Evolutionary conservation across 2,113 vertebrate genomes (phyloP), one percentile per base, ranked within the genome.

Genomic region (Neoarius graeffei): DNA sequence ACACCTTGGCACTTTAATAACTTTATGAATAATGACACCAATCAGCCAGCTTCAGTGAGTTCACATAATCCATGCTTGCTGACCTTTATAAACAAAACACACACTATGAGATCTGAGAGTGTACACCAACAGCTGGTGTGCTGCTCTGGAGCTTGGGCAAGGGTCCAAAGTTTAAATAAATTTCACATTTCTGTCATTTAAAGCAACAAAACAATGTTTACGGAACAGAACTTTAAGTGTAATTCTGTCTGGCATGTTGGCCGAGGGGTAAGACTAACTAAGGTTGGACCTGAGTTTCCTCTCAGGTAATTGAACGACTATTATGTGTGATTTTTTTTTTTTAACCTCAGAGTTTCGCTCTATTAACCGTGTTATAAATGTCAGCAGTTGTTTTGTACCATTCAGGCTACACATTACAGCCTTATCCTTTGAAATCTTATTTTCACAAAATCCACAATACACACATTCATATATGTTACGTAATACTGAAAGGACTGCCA

Each of bases 401-500:
- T 91, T 87, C 89, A 85, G 57, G 27, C 90, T 90, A 91, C 87
- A 91, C 88, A 86, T 88, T 83, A 82, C 54, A 50, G 87, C 77
- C 82, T 59, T 83, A 92, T 90, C 87, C 89, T 91, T 90, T 91
- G 90, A 91, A 87, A 90, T 85, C 89, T 87, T 83, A 67, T 90
- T 91, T 87, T 92, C 79, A 25, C 87, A 85, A 90, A 92, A 86
- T 91, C 88, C 84, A 91, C 86, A 92, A 89, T 73, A 86, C 71
- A 92, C 89, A 89, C 88, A 81, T 89, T 92, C 77, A 87, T 89
- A 87, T 87, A 85, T 69, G 90, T 94, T 95, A 94, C 83, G 91
- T 94, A 94, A 94, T 76, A 82, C 88, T 89, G 92, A 91, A 86
- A 13, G 87, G 54, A 86, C 90, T 90, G 86, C 90, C 93, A 91